Evolutionary conservation across 1,140 invertebrate species (phyloP), one percentile per base, ranked within the genome.

Genomic region (Lordiphosa mommai): DNA sequence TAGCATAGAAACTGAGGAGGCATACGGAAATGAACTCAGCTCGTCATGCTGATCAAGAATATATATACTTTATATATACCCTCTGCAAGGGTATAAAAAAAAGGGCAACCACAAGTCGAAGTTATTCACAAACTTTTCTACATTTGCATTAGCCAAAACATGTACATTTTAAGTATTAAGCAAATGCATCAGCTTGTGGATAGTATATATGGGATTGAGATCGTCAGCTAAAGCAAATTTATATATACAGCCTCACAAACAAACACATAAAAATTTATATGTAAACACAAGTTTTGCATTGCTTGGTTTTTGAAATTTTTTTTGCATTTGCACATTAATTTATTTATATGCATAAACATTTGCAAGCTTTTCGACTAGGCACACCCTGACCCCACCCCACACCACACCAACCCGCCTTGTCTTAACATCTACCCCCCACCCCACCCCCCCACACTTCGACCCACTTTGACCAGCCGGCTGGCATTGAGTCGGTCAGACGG

Each of bases 301-400:
- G 34, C 37, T 56, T 46, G 60, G 34, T 36, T 58, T 16, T 55
- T 56, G 30, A 44, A 52, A 63, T 53, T 64, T 80, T 76, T 73
- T 80, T 82, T 61, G 70, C 56, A 60, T 68, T 82, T 80, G 71
- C 76, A 76, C 74, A 80, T 80, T 80, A 76, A 76, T 82, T 80
- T 80, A 80, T 80, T 80, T 80, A 82, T 82, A 80, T 80, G 76
- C 74, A 80, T 71, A 82, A 69, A 80, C 79, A 80, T 80, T 82
- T 80, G 66, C 74, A 80, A 74, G 74, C 65, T 74, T 70, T 82
- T 74, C 76, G 53, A 82, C 66, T 82, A 71, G 76, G 71, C 71
- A 63, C 65, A 74, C 74, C 74, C 73, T 61, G 60, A 58, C 53
- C 50, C 38, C 33, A 23, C 17, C 23, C 41, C 32, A 29, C 6